These are phyloP conservation scores for Leptinotarsa haldemani DNA, from an alignment of 2,888 invertebrate genomes.

Conservation along the genomic window DNA sequence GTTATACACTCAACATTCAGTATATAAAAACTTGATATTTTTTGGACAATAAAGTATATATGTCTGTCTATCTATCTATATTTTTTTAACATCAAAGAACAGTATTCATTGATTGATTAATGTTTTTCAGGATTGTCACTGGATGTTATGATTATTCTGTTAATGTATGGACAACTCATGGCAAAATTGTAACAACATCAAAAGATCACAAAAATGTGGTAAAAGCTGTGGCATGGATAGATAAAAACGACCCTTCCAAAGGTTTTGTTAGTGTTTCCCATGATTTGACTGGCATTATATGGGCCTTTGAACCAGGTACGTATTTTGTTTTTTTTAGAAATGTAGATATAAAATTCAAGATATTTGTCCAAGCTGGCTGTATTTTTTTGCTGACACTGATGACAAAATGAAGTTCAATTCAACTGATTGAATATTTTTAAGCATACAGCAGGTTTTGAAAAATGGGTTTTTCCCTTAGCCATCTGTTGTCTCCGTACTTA, in stretches of 20 bases:
- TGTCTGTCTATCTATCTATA: too few species aligned
- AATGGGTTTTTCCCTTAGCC: too few species aligned
- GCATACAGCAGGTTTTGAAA: too few species aligned
- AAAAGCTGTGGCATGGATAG: conserved; percentile 90
- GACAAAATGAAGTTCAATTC: too few species aligned
- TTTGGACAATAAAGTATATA: too few species aligned
- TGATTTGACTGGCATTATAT: conserved; percentile 88
- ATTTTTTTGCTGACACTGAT: conserved; percentile 57
- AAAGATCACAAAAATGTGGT: conserved; percentile 89
- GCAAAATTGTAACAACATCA: conserved; percentile 84
- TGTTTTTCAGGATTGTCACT: conserved; percentile 79
- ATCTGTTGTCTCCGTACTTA: too few species aligned
- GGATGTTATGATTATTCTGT: conserved; percentile 95
- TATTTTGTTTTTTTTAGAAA: neutral
- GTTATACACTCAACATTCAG: too few species aligned
- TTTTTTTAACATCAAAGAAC: neutral
- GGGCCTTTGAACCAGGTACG: conserved; percentile 43
- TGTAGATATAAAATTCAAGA: neutral
- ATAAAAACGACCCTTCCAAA: conserved; percentile 70
- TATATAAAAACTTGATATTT: too few species aligned
- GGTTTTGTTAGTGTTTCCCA: conserved; percentile 81
- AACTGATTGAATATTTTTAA: too few species aligned
- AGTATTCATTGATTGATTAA: conserved; percentile 14
- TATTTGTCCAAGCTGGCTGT: neutral
- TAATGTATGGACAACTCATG: conserved; percentile 89